Evolutionary conservation across 1,140 invertebrate species (phyloP), one percentile per base, ranked within the genome.

Genomic region (Apis florea): DNA sequence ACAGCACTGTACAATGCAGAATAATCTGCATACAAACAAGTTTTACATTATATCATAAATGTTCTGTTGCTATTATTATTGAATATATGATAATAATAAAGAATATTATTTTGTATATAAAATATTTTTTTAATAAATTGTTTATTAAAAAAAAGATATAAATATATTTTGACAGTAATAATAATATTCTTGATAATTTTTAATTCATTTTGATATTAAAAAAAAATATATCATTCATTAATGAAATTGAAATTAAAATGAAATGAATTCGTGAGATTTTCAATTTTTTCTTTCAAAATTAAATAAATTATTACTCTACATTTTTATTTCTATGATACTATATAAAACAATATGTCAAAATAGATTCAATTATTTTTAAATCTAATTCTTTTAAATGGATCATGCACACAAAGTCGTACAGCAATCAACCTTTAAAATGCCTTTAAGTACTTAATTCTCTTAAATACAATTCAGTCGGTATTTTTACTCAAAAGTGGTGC

Each of bases 401-500:
- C 21, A 15, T 61, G n/a, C n/a, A 24, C 8, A 13, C 64, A 31
- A 21, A 63, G n/a, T 64, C 9, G 17, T 63, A 26, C n/a, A 17
- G 26, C 54, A 51, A 69, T 53, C 19, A 61, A 17, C 8, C n/a
- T 53, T 51, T 75, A 75, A 31, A 67, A 49, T 81, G 31, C 19
- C 9, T 40, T 40, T 54, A 64, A 68, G 71, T 68, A 81, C 72
- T 75, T 68, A 24, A 15, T 24, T 10, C 51, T 13, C 51, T 49
- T 58, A 64, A 26, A 40, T 21, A 40, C 31, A 54, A n/a, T 51
- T 61, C 53, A 73, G n/a, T 31, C n/a, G 2, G 19, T 61, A 21
- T 21, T 56, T 81, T 81, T 89, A 85, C 24, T 67, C 80, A 83
- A 79, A 82, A 81, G 79, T 9, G 79, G 79, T 19, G 90, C 83